Evolutionary conservation across 2,888 invertebrate genomes (phyloP).

Genomic region (Lithodes maja): DNA sequence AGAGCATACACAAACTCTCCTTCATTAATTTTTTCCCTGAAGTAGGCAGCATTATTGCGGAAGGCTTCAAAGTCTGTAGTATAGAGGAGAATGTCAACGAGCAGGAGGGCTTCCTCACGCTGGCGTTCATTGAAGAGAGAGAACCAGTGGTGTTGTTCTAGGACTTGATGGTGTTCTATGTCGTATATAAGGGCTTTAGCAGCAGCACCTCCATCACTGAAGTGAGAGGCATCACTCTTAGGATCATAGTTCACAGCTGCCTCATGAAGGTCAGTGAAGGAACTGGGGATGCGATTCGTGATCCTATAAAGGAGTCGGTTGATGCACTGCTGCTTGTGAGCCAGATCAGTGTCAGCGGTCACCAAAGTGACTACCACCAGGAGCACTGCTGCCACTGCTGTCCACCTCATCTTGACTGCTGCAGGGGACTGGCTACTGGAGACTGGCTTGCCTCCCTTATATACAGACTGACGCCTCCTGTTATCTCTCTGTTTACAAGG

Average conservation of each 20-base stretch:
- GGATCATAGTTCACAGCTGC: slow-evolving; percentile 77
- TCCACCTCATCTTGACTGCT: slow-evolving; percentile 37
- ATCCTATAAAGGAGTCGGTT: slow-evolving; percentile 52
- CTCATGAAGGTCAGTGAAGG: slow-evolving; percentile 26
- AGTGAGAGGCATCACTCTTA: slow-evolving; percentile 79
- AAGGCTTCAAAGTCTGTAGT: slow-evolving; percentile 84
- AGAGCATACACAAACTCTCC: slow-evolving; percentile 81
- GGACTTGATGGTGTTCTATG: slow-evolving; percentile 79
- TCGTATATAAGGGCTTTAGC: slow-evolving; percentile 79
- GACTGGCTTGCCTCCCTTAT: neutral
- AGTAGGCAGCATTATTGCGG: slow-evolving; percentile 81
- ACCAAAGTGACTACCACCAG: slow-evolving; percentile 28
- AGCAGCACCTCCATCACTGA: slow-evolving; percentile 78
- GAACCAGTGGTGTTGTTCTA: slow-evolving; percentile 79
- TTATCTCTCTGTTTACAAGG: no score
- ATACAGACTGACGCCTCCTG: neutral
- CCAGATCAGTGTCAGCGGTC: slow-evolving; percentile 35
- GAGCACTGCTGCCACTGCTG: slow-evolving; percentile 37
- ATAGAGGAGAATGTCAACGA: slow-evolving; percentile 82
- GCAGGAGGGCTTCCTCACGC: slow-evolving; percentile 79
- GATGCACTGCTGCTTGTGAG: slow-evolving; percentile 54
- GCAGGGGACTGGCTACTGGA: neutral
- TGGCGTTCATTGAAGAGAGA: slow-evolving; percentile 80
- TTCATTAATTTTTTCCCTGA: slow-evolving; percentile 80
- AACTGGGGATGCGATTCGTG: slow-evolving; percentile 31